phyloP scores from a whole-genome alignment of 2,888 invertebrate genomes.

The Drosophila pseudotalamancana region DNA sequence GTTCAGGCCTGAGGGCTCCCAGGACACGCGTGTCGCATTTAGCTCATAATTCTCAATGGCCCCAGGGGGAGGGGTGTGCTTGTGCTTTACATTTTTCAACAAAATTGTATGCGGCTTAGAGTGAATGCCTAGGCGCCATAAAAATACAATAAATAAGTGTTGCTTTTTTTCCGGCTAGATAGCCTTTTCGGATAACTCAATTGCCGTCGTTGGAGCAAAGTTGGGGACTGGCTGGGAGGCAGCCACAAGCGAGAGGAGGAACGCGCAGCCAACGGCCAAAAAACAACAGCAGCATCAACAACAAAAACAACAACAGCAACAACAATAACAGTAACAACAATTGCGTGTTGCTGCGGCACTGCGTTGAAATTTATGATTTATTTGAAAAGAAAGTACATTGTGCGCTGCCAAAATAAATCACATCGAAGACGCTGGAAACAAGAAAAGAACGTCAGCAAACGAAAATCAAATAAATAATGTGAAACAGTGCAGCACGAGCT shows the following conservation, averaged over 20 bases:
- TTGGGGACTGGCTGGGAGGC: neutral
- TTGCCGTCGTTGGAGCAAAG: conserved; percentile 52
- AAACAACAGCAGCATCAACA: conserved; percentile 6
- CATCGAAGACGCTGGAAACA: conserved; percentile 62
- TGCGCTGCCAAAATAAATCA: conserved; percentile 76
- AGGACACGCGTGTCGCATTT: conserved; percentile 67
- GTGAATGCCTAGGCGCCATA: conserved; percentile 66
- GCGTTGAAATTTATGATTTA: conserved; percentile 80
- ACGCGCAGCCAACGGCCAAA: neutral
- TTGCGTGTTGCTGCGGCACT: conserved; percentile 51
- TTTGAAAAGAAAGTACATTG: conserved; percentile 78
- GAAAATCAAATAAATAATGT: conserved; percentile 67
- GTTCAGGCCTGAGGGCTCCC: conserved; percentile 22
- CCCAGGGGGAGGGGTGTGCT: conserved; percentile 5
- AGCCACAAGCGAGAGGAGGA: neutral
- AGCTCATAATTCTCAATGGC: conserved; percentile 69
- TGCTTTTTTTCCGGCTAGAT: conserved; percentile 45
- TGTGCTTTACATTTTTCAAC: conserved; percentile 71
- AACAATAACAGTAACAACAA: conserved; percentile 25
- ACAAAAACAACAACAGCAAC: conserved; percentile 8
- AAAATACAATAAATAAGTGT: conserved; percentile 72
- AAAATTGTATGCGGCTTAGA: conserved; percentile 64
- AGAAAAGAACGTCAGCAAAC: conserved; percentile 35
- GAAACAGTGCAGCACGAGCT: conserved; percentile 15
- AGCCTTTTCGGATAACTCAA: conserved; percentile 78